Evolutionary conservation across 2,113 vertebrate genomes (phyloP), one percentile per base, ranked within the genome.

Genomic region (Mesitornis unicolor): DNA sequence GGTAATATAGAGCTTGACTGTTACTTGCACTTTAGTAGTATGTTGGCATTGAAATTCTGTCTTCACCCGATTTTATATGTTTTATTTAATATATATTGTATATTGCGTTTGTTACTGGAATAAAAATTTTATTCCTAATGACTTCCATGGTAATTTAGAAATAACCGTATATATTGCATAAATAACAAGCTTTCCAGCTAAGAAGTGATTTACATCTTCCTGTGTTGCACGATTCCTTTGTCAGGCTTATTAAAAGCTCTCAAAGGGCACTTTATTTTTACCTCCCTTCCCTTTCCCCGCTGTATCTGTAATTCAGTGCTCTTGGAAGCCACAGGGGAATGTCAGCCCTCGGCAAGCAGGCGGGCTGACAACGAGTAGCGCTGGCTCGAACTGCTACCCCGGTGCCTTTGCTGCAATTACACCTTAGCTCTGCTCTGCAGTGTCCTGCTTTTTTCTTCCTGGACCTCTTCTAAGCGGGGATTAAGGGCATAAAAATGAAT

Each of bases 231-330:
- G 82, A 87, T 80, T 96, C 94, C 89, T 95, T 94, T 89, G 89
- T 94, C 80, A 83, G 69, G 83, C 84, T 90, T 86, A 89, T 84
- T 96, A 90, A 86, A 94, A 96, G 54, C 70, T 93, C 91, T 96
- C 89, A 70, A 94, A 96, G 82, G 84, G 53, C 36, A 70, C 78
- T 96, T 96, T 90, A 90, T 87, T 97, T 97, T 95, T 88, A 53
- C 68, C n/a, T 96, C 40, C 70, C 56, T 82, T 77, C 50, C 68
- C 24, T 74, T 83, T 85, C 67, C 24, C 43, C 91, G 68, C 61
- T 73, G 77, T 65, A 36, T 86, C 86, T 90, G 90, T 89, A 96
- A 95, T 88, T 91, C 63, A 54, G 88, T 20, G 57, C 53, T 91
- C 65, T 47, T 29, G 7, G 71, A 64, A 90, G 38, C 67, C 61